phyloP scores from a whole-genome alignment of 2,113 vertebrate genomes.

The Labrus mixtus region DNA sequence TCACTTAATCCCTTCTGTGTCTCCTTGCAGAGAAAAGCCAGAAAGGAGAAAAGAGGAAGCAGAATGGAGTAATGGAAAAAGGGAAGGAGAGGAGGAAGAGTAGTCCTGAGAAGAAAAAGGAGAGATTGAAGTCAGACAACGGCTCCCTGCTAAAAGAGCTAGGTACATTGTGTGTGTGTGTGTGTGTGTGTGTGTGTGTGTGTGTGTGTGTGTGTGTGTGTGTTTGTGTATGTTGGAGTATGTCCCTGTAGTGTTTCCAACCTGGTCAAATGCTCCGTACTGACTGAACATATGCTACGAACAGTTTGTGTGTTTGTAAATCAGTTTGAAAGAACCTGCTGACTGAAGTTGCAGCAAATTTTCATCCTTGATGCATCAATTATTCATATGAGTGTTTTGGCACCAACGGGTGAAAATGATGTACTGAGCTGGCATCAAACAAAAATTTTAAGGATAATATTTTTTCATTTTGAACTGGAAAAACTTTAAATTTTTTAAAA shows the following conservation, averaged over 20 bases:
- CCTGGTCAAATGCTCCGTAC: constrained; percentile 27
- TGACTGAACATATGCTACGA: constrained; percentile 8
- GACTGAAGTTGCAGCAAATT: constrained; percentile 13
- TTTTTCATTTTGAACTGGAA: constrained; percentile 1
- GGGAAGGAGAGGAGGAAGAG: constrained; percentile 89
- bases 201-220: constrained; percentile 28
- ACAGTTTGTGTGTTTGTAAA: background rate
- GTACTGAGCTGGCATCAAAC: no score
- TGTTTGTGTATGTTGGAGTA: constrained; percentile 23
- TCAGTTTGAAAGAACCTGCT: no score
- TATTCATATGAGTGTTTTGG: background rate
- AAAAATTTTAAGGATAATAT: background rate
- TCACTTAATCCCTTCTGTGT: constrained; percentile 56
- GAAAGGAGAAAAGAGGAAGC: constrained; percentile 90
- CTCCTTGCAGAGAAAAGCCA: constrained; percentile 86
- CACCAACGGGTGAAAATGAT: no score
- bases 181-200: constrained; percentile 32
- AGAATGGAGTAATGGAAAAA: constrained; percentile 89
- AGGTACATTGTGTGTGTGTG: constrained; percentile 81
- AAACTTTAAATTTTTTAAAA: no score
- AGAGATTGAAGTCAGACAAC: constrained; percentile 90
- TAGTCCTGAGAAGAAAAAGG: constrained; percentile 94
- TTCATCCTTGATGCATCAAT: background rate
- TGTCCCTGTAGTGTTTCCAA: constrained; percentile 11
- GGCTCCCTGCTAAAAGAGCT: constrained; percentile 93